Evolutionary conservation across 2,113 vertebrate genomes (phyloP).

Genomic region (Pelvicachromis taeniatus): DNA sequence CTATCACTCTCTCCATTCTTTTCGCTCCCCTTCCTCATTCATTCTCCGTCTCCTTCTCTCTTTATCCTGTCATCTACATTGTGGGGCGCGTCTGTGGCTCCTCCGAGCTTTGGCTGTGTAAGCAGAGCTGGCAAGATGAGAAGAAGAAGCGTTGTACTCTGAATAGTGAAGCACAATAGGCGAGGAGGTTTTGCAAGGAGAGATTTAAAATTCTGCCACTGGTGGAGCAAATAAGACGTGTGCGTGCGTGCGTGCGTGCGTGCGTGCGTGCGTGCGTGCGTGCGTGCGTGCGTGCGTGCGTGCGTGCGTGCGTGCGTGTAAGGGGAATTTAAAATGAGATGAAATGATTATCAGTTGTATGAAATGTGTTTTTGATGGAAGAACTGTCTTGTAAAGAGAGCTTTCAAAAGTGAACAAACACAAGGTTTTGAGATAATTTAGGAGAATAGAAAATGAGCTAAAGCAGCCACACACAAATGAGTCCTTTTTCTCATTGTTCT

Average conservation of each 20-base stretch:
- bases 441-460: not conserved
- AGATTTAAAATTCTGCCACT: slow-evolving; percentile 1
- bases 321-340: not conserved
- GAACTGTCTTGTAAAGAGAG: not conserved
- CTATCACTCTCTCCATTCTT: slow-evolving; percentile 30
- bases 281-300: rapidly evolving
- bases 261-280: too few relatives aligned
- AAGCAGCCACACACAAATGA: not conserved
- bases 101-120: slow-evolving; percentile 27
- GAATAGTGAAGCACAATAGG: slow-evolving; percentile 1
- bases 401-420: not conserved
- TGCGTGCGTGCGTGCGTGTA: too few relatives aligned
- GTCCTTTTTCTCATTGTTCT: not conserved
- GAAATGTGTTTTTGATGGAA: not conserved
- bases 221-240: not conserved
- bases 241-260: not conserved
- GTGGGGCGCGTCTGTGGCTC: slow-evolving; percentile 11
- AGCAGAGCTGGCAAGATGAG: slow-evolving; percentile 16
- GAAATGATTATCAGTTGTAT: not conserved
- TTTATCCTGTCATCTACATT: slow-evolving; percentile 59
- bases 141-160: not conserved
- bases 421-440: not conserved
- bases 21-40: not conserved
- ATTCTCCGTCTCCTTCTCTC: slow-evolving; percentile 10
- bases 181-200: not conserved